Evolutionary conservation across 2,888 invertebrate species (phyloP), one percentile per base, ranked within the genome.

Genomic region (Cheiracanthium punctorium): DNA sequence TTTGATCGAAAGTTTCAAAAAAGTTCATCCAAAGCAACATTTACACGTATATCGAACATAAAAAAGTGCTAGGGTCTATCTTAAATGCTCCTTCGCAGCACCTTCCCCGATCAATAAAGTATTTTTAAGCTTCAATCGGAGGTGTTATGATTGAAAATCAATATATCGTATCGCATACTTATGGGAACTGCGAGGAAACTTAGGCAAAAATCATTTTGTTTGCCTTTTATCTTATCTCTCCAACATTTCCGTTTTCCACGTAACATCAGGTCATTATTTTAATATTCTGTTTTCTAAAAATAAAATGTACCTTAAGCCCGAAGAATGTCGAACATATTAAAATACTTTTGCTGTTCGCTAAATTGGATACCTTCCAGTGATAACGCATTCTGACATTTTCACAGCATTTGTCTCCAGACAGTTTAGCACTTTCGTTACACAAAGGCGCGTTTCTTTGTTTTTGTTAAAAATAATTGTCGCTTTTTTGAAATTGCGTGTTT

Each of bases 121-220:
- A 58, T 58, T 58, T 58, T 58, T 58, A 58, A 58, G 24, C 58
- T 58, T 58, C 24, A 58, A 24, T 58, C 5, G 17, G 24, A 58
- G 24, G 58, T 24, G 58, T 58, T 58, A 58, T 58, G 58, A 58
- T 58, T 58, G 58, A 58, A 58, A 58, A 58, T 58, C 58, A 24
- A 58, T 58, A 58, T 58, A 58, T 58, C 58, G 58, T 58, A 58
- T 58, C 58, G 24, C 58, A 24, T 58, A 24, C 24, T 20, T 58
- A 58, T 58, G 24, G 58, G 58, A 58, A 58, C 58, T 58, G 58
- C 37, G 37, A 37, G 37, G n/a, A 58, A 58, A 58, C 24, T 58
- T 58, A 58, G 24, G 58, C 58, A 58, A 58, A 58, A 58, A 58
- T 58, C 58, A 58, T 58, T 58, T 58, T 58, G 58, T 58, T 58